Evolutionary conservation across 2,888 invertebrate species (phyloP).

Genomic region (Mayetiola destructor): DNA sequence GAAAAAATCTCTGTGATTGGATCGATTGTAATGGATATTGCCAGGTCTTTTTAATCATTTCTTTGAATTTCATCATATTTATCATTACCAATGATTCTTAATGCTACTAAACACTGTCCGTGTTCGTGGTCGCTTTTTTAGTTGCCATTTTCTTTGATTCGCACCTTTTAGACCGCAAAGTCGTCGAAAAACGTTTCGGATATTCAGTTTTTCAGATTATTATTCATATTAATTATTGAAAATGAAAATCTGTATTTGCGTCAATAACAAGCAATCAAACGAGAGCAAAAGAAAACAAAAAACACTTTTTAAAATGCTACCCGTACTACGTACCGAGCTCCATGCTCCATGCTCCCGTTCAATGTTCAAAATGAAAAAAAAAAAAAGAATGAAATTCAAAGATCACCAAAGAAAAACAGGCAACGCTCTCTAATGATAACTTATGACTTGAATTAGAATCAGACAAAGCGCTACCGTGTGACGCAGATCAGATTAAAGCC

Average conservation of each 20-base stretch:
- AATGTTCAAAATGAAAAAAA: neutral
- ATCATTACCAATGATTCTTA: too few relatives aligned
- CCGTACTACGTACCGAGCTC: neutral
- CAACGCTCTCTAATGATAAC: constrained; percentile 22
- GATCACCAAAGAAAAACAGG: neutral
- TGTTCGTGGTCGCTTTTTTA: too few relatives aligned
- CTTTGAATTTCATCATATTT: too few relatives aligned
- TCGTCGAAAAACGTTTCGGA: neutral
- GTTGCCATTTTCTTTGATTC: too few relatives aligned
- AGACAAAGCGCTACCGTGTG: constrained; percentile 22
- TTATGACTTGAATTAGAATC: constrained; percentile 22
- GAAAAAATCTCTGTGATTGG: too few relatives aligned
- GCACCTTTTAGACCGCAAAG: too few relatives aligned
- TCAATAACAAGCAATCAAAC: neutral
- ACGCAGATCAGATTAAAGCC: constrained; percentile 17
- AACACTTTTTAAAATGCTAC: neutral
- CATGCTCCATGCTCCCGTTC: neutral
- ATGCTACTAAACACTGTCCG: too few relatives aligned
- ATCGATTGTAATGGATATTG: too few relatives aligned
- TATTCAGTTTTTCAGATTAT: constrained; percentile 10
- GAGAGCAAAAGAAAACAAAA: neutral
- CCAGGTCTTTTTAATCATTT: too few relatives aligned
- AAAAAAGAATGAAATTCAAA: neutral
- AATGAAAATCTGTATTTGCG: too few relatives aligned
- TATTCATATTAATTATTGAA: constrained; percentile 11